phyloP scores from a whole-genome alignment of 2,797 vertebrate species.

The Arnoldichthys spilopterus region DNA sequence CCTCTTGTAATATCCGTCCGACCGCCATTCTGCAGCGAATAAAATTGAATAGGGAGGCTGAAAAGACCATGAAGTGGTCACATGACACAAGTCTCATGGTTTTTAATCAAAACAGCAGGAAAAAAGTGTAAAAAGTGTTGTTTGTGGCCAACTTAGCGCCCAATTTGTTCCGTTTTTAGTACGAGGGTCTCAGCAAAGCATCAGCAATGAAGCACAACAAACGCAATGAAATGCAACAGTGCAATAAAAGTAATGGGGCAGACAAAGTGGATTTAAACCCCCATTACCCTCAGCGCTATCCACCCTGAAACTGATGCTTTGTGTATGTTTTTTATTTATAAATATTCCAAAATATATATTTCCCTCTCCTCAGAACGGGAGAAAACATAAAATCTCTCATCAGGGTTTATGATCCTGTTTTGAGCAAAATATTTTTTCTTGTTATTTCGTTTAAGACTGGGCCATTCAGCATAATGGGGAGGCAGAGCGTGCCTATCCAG shows the following conservation, averaged over 20 bases:
- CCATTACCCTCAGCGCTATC: slow-evolving; percentile 56
- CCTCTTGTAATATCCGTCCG: slow-evolving; percentile 73
- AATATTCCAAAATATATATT: slow-evolving; percentile 1
- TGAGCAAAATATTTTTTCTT: slow-evolving; percentile 31
- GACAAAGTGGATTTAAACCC: slow-evolving; percentile 65
- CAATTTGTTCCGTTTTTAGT: slow-evolving; percentile 13
- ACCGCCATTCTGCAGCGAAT: slow-evolving; percentile 64
- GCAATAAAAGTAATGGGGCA: slow-evolving; percentile 69
- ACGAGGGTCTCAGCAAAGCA: slow-evolving; percentile 69
- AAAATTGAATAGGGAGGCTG: slow-evolving; percentile 40
- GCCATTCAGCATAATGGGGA: slow-evolving; percentile 44
- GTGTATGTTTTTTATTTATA: neutral
- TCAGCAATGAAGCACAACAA: slow-evolving; percentile 52
- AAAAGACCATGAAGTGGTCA: slow-evolving; percentile 28
- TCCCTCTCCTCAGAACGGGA: neutral
- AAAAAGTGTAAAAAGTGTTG: neutral
- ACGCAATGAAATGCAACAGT: slow-evolving; percentile 64
- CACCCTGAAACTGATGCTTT: slow-evolving; percentile 25
- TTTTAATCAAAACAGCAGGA: neutral
- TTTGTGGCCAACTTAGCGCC: neutral
- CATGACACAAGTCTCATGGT: neutral
- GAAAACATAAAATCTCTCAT: neutral
- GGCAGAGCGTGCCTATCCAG: slow-evolving; percentile 50
- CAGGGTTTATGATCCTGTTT: slow-evolving; percentile 32
- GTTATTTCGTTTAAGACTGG: slow-evolving; percentile 31